Evolutionary conservation across 1,140 invertebrate species (phyloP).

Genomic region (Cotesia vestalis): DNA sequence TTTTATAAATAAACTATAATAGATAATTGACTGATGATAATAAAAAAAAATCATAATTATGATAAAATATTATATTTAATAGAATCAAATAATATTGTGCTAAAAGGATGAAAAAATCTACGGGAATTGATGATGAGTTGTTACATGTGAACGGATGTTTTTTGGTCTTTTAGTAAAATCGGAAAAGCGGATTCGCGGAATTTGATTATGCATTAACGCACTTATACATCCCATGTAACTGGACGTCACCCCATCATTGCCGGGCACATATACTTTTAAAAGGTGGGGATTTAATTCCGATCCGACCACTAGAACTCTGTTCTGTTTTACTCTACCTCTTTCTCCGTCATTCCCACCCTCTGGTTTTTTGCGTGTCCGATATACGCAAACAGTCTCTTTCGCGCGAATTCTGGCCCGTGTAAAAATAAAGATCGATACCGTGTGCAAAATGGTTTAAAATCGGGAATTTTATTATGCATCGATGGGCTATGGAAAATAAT

Average conservation of each 20-base stretch:
- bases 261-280: slow-evolving; percentile 25
- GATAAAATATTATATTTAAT: too few species aligned
- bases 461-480: slow-evolving; percentile 35
- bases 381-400: neutral
- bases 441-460: slow-evolving; percentile 63
- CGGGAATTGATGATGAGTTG: slow-evolving; percentile 8
- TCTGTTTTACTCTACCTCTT: slow-evolving; percentile 19
- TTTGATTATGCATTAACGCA: slow-evolving; percentile 67
- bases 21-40: too few species aligned
- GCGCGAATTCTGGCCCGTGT: neutral
- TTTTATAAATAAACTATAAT: slow-evolving; percentile 6
- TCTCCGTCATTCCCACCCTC: slow-evolving; percentile 19
- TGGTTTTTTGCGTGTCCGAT: neutral
- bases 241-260: slow-evolving; percentile 46
- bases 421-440: slow-evolving; percentile 62
- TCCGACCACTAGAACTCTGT: slow-evolving; percentile 55
- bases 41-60: too few species aligned
- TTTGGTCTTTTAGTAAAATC: slow-evolving; percentile 58
- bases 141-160: slow-evolving; percentile 52
- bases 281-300: slow-evolving; percentile 55
- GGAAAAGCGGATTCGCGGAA: slow-evolving; percentile 48
- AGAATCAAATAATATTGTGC: too few species aligned
- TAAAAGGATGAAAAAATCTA: slow-evolving; percentile 22
- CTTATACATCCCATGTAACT: slow-evolving; percentile 62
- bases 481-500: neutral